Percentiles rank a stretch among this genome's conserved stretches.
Conservation (phyloP, 2,113 vertebrate genomes). For the Struthidea cinerea region DNA sequence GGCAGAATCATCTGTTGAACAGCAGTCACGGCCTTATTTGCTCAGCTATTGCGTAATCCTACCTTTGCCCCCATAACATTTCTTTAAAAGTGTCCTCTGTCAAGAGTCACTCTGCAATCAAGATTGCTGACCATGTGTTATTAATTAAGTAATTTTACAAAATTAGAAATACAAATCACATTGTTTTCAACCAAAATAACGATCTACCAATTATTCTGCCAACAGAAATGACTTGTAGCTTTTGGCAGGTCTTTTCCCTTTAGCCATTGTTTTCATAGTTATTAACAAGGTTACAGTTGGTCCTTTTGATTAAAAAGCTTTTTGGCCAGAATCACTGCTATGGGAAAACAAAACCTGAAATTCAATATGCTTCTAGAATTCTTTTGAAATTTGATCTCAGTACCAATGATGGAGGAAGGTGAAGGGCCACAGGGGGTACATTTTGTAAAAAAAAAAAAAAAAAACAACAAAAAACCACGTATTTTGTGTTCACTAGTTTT, state of each 20-base stretch:
- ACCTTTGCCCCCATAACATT: slow-evolving; percentile 3
- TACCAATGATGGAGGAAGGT: slow-evolving; percentile 19
- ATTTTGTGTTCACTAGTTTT: not conserved
- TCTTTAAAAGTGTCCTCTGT: slow-evolving; percentile 38
- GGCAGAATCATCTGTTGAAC: not conserved
- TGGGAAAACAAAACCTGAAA: slow-evolving; percentile 66
- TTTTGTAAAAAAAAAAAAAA: not conserved
- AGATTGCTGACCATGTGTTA: slow-evolving; percentile 76
- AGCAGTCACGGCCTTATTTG: not conserved
- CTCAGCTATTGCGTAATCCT: slow-evolving; percentile 6
- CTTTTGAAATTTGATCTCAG: slow-evolving; percentile 72
- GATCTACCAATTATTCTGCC: slow-evolving; percentile 85
- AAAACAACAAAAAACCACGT: too few species aligned
- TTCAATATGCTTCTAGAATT: slow-evolving; percentile 68
- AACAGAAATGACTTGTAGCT: slow-evolving; percentile 76
- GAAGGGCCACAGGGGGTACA: slow-evolving; percentile 6
- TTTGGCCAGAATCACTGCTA: slow-evolving; percentile 62
- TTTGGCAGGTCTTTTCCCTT: slow-evolving; percentile 77
- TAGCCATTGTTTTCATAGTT: slow-evolving; percentile 86
- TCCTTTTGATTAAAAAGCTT: slow-evolving; percentile 75
- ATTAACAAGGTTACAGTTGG: slow-evolving; percentile 82
- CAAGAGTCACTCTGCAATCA: slow-evolving; percentile 66
- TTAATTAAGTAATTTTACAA: slow-evolving; percentile 82
- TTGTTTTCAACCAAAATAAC: slow-evolving; percentile 84
- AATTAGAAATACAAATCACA: slow-evolving; percentile 81